Conservation (phyloP, 2,113 vertebrate genomes). For the Hirundichthys speculiger region DNA sequence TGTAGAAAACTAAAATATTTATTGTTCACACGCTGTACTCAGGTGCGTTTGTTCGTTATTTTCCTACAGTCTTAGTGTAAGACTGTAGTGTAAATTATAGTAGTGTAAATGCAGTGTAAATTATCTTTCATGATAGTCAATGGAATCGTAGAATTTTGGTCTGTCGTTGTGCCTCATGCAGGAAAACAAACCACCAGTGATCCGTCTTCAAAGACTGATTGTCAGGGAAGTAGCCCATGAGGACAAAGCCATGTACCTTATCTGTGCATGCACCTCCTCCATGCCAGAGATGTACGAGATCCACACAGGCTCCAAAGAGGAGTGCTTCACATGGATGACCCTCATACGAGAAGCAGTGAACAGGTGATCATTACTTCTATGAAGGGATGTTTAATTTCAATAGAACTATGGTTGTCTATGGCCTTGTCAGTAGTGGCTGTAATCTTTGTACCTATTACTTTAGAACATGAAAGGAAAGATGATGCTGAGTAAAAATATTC, state of each 20-base stretch:
- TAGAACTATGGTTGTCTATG: too few species aligned
- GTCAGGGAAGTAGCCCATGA: conserved; percentile 92
- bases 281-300: conserved; percentile 95
- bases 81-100: not conserved
- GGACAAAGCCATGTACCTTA: conserved; percentile 92
- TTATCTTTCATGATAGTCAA: not conserved
- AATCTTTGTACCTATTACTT: too few species aligned
- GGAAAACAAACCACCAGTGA: conserved; percentile 90
- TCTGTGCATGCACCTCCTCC: conserved; percentile 82
- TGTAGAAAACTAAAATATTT: too few species aligned
- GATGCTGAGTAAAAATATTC: conserved; percentile 7
- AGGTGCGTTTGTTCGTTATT: too few species aligned
- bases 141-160: not conserved
- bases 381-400: not conserved
- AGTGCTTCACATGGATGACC: conserved; percentile 85
- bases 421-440: too few species aligned
- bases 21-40: too few species aligned
- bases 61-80: too few species aligned
- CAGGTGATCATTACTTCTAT: conserved; percentile 67
- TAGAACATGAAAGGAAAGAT: too few species aligned
- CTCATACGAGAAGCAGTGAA: conserved; percentile 88
- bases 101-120: not conserved
- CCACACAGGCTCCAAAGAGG: conserved; percentile 86
- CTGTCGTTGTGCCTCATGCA: conserved; percentile 56
- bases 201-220: conserved; percentile 90